These are phyloP conservation scores for Eucera pruinosa DNA, from an alignment of 2,888 invertebrate genomes.

Conservation along the genomic window DNA sequence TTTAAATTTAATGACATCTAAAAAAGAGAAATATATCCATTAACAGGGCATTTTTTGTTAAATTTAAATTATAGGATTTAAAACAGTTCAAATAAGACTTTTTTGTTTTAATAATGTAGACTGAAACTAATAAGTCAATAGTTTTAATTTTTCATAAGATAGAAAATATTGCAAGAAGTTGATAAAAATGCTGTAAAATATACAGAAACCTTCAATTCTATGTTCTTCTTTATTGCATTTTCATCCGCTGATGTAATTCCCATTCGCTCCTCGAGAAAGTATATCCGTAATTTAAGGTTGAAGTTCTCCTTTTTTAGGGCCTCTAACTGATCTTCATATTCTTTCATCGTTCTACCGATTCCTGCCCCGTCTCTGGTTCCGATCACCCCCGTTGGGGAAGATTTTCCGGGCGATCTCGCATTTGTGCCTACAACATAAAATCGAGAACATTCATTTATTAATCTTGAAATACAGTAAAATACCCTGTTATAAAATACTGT, in stretches of 20 bases:
- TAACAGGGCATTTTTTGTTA: too few species aligned
- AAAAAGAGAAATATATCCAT: too few species aligned
- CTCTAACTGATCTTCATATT: constrained; percentile 94
- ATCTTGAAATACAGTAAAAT: too few species aligned
- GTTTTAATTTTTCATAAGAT: too few species aligned
- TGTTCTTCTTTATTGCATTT: constrained; percentile 88
- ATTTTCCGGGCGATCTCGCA: constrained; percentile 75
- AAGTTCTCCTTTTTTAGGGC: constrained; percentile 96
- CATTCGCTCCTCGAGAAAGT: constrained; percentile 94
- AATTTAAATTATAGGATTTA: too few species aligned
- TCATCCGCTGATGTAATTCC: constrained; percentile 89
- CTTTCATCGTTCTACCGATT: constrained; percentile 92
- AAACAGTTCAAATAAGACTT: too few species aligned
- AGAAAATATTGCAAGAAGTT: too few species aligned
- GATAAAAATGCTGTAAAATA: neutral
- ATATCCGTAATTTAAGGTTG: constrained; percentile 94
- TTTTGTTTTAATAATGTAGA: too few species aligned
- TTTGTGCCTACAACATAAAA: constrained; percentile 73
- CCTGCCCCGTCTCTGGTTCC: constrained; percentile 74
- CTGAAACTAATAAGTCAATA: too few species aligned
- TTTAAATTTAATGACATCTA: too few species aligned
- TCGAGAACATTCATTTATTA: neutral
- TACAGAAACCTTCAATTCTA: constrained; percentile 87
- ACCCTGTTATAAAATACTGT: too few species aligned
- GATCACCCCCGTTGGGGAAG: constrained; percentile 58